phyloP scores from a whole-genome alignment of 2,888 invertebrate species.

The Epistrophe eligans region DNA sequence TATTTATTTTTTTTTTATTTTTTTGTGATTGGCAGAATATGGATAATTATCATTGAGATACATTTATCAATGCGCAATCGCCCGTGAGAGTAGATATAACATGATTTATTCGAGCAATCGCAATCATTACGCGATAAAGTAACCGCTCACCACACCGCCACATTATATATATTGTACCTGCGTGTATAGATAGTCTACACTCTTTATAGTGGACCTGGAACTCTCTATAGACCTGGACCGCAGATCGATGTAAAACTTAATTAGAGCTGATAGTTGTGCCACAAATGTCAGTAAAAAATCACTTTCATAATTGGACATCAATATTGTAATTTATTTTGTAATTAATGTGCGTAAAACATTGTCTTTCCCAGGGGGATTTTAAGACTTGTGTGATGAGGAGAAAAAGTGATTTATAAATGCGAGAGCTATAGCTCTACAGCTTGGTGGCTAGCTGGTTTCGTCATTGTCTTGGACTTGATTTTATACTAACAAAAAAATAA shows the following conservation, averaged over 20 bases:
- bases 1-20: neutral
- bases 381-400: conserved; percentile 4
- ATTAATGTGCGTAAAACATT: conserved; percentile 61
- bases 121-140: conserved; percentile 49
- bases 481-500: conserved; percentile 12
- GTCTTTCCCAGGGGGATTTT: conserved; percentile 37
- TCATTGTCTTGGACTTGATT: conserved; percentile 32
- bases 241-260: conserved; percentile 65
- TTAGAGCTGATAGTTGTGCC: conserved; percentile 62
- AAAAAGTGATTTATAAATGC: conserved; percentile 32
- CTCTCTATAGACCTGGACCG: conserved; percentile 1
- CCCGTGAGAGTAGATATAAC: conserved; percentile 53
- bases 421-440: neutral
- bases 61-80: conserved; percentile 70
- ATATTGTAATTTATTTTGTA: conserved; percentile 70
- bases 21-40: conserved; percentile 56
- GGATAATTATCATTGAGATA: conserved; percentile 73
- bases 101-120: conserved; percentile 65
- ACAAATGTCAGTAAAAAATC: conserved; percentile 68
- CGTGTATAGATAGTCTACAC: neutral
- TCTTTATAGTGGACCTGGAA: neutral
- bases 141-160: conserved; percentile 18
- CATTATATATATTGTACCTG: neutral
- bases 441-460: neutral
- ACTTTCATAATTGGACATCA: conserved; percentile 72